phyloP scores from a whole-genome alignment of 53 echinoderm and acorn worm species.

The Holothuria leucospilota region DNA sequence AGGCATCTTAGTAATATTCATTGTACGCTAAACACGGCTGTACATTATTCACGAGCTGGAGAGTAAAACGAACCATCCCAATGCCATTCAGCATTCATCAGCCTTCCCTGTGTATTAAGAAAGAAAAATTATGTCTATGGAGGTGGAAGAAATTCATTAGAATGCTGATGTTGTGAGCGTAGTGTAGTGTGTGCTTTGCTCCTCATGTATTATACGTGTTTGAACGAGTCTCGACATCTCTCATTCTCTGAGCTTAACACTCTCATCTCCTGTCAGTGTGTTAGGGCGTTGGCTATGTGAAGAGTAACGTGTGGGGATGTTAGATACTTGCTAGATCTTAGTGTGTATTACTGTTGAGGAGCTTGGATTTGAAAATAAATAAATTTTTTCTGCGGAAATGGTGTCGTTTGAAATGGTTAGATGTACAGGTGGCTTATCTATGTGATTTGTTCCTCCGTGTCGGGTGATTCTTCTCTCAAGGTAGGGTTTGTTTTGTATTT shows the following conservation, averaged over 20 bases:
- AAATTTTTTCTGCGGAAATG: conserved; percentile 1
- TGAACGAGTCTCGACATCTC: no score
- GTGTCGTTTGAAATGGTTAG: conserved; percentile 9
- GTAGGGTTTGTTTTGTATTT: conserved; percentile 7
- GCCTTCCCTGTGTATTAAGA: background rate
- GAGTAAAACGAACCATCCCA: conserved; percentile 2
- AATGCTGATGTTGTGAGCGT: conserved; percentile 9
- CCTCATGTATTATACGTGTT: background rate
- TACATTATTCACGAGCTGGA: conserved; percentile 19
- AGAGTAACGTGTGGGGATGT: no score
- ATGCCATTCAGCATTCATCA: conserved; percentile 1
- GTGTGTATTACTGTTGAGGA: no score
- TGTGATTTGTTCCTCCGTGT: conserved; percentile 51
- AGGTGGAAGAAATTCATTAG: conserved; percentile 43
- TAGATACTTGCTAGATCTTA: no score
- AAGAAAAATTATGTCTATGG: conserved; percentile 39
- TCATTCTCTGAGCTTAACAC: no score
- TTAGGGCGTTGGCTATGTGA: conserved; percentile 45
- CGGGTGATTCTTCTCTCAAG: conserved; percentile 34
- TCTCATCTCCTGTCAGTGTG: background rate
- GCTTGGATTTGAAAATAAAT: no score
- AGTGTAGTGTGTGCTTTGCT: background rate
- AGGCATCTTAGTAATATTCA: conserved; percentile 34
- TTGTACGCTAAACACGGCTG: conserved; percentile 5
- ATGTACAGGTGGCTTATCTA: conserved; percentile 52